These are phyloP conservation scores for Garrulus glandarius DNA, from an alignment of 2,797 vertebrate species.

Conservation along the genomic window DNA sequence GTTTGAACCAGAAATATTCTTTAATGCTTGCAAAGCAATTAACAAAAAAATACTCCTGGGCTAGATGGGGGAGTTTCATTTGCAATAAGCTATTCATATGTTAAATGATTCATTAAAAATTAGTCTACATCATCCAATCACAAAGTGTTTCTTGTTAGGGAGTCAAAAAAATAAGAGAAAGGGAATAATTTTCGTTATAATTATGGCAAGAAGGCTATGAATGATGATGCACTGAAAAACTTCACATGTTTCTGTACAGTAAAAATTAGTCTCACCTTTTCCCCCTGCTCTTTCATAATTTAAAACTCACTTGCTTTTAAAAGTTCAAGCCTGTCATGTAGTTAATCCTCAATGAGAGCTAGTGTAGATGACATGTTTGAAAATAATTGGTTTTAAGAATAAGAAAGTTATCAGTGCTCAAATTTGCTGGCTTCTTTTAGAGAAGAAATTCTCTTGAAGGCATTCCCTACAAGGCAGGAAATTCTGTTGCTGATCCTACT, in stretches of 20 bases:
- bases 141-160: background rate
- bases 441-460: background rate
- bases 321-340: constrained; percentile 52
- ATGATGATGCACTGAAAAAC: background rate
- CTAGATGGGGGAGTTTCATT: background rate
- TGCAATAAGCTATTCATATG: background rate
- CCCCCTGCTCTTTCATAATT: background rate
- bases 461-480: background rate
- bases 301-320: constrained; percentile 44
- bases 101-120: background rate
- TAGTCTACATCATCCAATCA: background rate
- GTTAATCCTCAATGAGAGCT: constrained; percentile 31
- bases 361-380: constrained; percentile 15
- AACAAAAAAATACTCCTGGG: background rate
- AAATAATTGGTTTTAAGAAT: constrained; percentile 38
- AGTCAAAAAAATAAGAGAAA: background rate
- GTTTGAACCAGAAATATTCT: background rate
- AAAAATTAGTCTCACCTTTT: constrained; percentile 49
- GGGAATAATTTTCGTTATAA: background rate
- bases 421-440: background rate
- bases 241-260: background rate
- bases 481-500: background rate
- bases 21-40: background rate
- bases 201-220: background rate
- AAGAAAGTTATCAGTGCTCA: background rate